Conservation (phyloP, 2,113 vertebrate genomes). For the Mobula birostris region DNA sequence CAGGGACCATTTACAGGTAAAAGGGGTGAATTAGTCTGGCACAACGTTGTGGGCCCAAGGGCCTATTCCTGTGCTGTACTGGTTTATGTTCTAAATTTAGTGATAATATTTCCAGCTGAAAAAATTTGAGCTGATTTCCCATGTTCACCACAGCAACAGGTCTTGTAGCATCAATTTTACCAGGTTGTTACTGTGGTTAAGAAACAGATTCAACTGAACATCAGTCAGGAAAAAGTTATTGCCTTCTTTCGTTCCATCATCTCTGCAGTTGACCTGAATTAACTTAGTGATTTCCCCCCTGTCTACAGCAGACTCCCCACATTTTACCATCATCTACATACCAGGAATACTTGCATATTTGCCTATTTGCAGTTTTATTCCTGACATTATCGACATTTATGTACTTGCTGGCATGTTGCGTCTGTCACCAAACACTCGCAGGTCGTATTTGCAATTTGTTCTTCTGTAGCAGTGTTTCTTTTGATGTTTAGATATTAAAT, state of each 20-base stretch:
- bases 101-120: too few species aligned
- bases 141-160: too few species aligned
- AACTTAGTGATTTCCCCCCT: constrained; percentile 43
- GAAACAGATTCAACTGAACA: neutral
- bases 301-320: constrained; percentile 39
- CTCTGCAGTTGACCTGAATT: neutral
- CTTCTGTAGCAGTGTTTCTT: neutral
- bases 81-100: too few species aligned
- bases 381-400: neutral
- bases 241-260: neutral
- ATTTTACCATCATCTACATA: neutral
- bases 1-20: too few species aligned
- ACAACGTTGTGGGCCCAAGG: too few species aligned
- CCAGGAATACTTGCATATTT: neutral
- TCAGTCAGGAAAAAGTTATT: neutral
- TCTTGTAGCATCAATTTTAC: neutral
- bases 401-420: neutral
- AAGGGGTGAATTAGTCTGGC: too few species aligned
- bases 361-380: neutral
- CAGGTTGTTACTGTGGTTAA: neutral
- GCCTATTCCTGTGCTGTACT: too few species aligned
- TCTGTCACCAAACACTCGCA: neutral
- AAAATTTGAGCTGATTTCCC: too few species aligned
- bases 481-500: neutral
- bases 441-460: neutral